Evolutionary conservation across 2,113 vertebrate genomes (phyloP).

Genomic region (Hystrix brachyura): DNA sequence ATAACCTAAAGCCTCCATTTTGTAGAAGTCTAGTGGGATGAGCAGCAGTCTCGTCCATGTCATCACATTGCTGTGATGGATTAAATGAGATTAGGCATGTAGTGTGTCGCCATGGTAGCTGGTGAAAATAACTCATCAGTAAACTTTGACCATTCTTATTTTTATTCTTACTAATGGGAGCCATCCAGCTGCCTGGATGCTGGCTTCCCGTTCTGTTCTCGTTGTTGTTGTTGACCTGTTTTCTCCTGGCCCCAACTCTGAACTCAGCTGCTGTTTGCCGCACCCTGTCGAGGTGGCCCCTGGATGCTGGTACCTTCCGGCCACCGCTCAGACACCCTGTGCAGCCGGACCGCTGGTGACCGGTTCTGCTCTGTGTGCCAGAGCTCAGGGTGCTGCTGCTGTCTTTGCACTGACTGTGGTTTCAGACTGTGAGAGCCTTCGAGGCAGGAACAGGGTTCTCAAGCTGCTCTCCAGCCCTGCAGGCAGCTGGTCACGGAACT

Average conservation of each 20-base stretch:
- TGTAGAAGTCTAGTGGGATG: background rate
- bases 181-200: accelerated
- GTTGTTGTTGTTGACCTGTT: background rate
- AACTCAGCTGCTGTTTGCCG: background rate
- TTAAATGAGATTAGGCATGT: background rate
- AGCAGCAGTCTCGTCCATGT: background rate
- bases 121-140: background rate
- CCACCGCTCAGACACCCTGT: accelerated
- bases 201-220: background rate
- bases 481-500: background rate
- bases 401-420: background rate
- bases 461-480: background rate
- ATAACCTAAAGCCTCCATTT: background rate
- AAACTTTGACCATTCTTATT: background rate
- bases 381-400: accelerated
- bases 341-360: background rate
- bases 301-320: background rate
- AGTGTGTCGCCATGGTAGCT: background rate
- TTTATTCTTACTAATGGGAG: background rate
- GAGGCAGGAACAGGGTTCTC: background rate
- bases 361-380: background rate
- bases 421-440: background rate
- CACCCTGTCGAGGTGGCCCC: background rate
- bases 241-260: background rate
- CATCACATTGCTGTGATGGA: background rate